Percentiles rank a stretch among this genome's conserved stretches.
These are phyloP conservation scores for Lasiurus borealis DNA, from an alignment of 2,113 vertebrate genomes.

Conservation along the genomic window DNA sequence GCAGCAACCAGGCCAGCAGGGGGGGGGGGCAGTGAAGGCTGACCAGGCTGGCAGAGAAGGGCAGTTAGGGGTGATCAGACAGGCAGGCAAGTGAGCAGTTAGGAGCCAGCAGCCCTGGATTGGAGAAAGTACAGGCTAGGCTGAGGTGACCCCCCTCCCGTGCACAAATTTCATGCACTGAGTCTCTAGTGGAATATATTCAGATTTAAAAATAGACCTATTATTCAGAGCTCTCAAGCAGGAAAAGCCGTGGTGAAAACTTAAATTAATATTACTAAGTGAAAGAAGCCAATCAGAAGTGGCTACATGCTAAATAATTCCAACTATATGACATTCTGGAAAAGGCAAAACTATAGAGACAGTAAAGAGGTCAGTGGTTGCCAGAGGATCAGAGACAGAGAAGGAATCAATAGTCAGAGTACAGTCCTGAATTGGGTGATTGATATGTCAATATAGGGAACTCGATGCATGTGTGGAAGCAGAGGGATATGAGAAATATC, in stretches of 20 bases:
- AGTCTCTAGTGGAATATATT: not conserved
- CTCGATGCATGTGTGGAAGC: not conserved
- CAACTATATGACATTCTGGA: not conserved
- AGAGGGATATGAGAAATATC: not conserved
- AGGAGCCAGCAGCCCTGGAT: no score
- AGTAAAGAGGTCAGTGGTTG: not conserved
- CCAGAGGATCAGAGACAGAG: not conserved
- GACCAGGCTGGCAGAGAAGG: no score
- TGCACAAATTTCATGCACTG: no score
- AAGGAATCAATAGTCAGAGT: not conserved
- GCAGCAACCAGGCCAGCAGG: no score
- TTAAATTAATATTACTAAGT: not conserved
- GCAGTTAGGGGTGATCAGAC: no score
- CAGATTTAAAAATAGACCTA: not conserved
- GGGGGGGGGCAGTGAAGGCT: no score
- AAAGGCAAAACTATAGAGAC: not conserved
- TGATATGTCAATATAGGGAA: not conserved
- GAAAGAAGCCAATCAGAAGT: not conserved
- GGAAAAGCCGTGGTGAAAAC: not conserved
- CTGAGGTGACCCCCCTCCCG: no score
- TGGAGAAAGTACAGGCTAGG: no score
- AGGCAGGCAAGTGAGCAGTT: no score
- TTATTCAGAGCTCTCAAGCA: not conserved
- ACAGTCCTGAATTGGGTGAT: not conserved
- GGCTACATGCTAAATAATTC: not conserved